Evolutionary conservation across 2,113 vertebrate species (phyloP), one percentile per base, ranked within the genome.

Genomic region (Xyrauchen texanus): DNA sequence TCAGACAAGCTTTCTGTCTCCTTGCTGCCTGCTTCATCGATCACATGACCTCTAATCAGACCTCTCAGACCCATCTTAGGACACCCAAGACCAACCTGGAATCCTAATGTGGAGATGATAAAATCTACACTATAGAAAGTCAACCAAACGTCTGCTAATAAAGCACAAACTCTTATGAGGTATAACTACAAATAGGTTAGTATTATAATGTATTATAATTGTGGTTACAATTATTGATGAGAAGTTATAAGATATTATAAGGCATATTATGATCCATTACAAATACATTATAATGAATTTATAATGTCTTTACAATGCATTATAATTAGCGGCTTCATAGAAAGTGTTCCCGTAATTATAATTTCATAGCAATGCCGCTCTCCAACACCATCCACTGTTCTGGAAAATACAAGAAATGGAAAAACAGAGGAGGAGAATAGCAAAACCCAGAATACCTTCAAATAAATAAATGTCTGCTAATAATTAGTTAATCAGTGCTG

Each of bases 1-100:
- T 62, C 13, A 75, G 53, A 52, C 63, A 60, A 11, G 52, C 6
- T 8, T 72, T 80, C 78, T 44, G 47, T 64, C 70, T 16, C 11
- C 7, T n/a, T 0, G 12, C 74, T 57, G 65, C 60, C 47, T 64
- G 66, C 68, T 69, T 53, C 79, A 81, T 84, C 65, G 79, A 84
- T 81, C 58, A 73, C n/a, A 55, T 63, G 70, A 53, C 44, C 62
- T 66, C 21, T 42, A 10, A 52, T 66, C 42, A 70, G 65, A 11
- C 76, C 76, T 16, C 51, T 16, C 15, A 10, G 66, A 46, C 73
- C 77, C 51, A 64, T 62, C 82, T 67, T 68, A 72, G 58, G 81
- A 67, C 46, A 44, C 44, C n/a, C 55, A n/a, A 52, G 45, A 74
- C 65, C 49, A 68, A 69, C 51, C 69, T 3, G 52, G 61, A 13